Evolutionary conservation across 2,113 vertebrate genomes (phyloP), one percentile per base, ranked within the genome.

Genomic region (Sprattus sprattus): DNA sequence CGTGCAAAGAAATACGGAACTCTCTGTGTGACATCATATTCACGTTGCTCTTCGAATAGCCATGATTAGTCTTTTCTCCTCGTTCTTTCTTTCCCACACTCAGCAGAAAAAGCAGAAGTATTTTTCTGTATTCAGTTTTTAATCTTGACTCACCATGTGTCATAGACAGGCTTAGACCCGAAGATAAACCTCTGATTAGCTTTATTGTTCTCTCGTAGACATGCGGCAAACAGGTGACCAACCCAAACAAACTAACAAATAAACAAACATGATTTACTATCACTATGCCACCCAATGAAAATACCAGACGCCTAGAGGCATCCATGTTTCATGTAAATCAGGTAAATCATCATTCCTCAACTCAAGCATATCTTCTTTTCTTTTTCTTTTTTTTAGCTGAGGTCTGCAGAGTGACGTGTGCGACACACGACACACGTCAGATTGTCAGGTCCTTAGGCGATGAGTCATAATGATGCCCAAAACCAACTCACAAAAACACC

Each of bases 1-100:
- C 94, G 94, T 95, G 95, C 90, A 91, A 91, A 94, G 92, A 64
- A 94, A 95, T 78, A 78, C 64, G 93, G 94, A 95, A 95, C 85
- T 92, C 4, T 0, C 22, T 60, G 1, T 7, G 88, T 94, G 93
- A 94, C 91, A 92, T 93, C 86, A 92, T 86, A 89, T 89, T 92
- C 93, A 92, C 87, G 84, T 89, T 89, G 90, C 88, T 86, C 89
- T 88, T 88, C 87, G 92, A 93, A 93, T 91, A 93, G 89, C 57
- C 82, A 0, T 1, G n/a, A 82, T 28, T 83, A 64, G 64, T 88
- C 82, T 90, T 90, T 89, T 89, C 87, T 85, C 71, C 45, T 82
- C 49, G n/a, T n/a, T 25, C 81, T 84, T 84, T 90, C 78, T 91
- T 90, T 92, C 83, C 39, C 71, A 78, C 71, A 78, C 28, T 78